These are phyloP conservation scores for Latrodectus geometricus DNA, from an alignment of 1,140 invertebrate species.

Conservation along the genomic window DNA sequence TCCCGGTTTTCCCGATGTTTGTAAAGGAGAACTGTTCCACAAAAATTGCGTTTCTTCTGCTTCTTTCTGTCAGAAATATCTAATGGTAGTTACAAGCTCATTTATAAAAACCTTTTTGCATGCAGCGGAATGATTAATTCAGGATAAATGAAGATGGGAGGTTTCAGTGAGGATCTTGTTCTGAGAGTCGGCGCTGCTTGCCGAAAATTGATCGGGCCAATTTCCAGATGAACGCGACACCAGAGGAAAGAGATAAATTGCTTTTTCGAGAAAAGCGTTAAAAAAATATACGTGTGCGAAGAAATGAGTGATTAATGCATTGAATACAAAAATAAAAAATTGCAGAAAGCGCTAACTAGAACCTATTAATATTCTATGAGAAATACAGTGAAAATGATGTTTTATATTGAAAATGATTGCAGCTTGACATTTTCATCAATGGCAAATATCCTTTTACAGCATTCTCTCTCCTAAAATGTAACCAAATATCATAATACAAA, in stretches of 20 bases:
- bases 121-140: background rate
- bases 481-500: no score
- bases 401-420: no score
- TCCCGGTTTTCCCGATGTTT: slow-evolving; percentile 18
- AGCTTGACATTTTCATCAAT: no score
- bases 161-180: background rate
- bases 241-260: background rate
- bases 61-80: slow-evolving; percentile 14
- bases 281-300: background rate
- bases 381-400: no score
- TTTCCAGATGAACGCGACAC: no score
- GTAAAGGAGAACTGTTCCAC: background rate
- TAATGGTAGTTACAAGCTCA: slow-evolving; percentile 20
- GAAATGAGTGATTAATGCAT: background rate
- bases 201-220: no score
- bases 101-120: slow-evolving; percentile 7
- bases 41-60: background rate
- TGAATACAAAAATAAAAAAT: no score
- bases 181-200: background rate
- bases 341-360: no score
- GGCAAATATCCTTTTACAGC: no score
- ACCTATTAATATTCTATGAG: no score
- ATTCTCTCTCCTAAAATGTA: no score
- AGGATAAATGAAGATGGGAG: background rate
- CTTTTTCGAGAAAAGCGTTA: background rate